Percentiles rank a stretch among this genome's conserved stretches.
Evolutionary conservation across 2,113 vertebrate genomes (phyloP).

Genomic region (Pteruthius melanotis): DNA sequence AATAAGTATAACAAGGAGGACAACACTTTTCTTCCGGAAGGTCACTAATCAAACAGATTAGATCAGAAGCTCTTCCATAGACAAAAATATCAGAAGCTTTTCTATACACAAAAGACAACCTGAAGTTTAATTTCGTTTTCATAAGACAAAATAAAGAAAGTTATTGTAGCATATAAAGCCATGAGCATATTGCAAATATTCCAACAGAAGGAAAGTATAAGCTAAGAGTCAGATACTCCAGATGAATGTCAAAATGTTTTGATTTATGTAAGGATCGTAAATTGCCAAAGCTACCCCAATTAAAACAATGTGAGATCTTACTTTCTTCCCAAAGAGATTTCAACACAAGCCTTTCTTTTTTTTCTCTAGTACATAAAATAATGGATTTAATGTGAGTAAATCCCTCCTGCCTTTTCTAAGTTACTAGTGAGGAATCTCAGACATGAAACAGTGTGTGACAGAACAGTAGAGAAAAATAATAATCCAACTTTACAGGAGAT

Average conservation of each 20-base stretch:
- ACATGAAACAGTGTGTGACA: neutral
- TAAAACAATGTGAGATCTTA: neutral
- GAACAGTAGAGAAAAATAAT: neutral
- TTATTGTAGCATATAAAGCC: neutral
- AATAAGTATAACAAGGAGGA: neutral
- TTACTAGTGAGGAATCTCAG: neutral
- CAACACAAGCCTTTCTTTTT: neutral
- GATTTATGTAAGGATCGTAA: rapidly evolving
- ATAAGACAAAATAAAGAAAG: neutral
- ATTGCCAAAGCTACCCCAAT: neutral
- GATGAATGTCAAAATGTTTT: neutral
- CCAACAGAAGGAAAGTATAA: neutral
- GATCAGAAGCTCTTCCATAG: neutral
- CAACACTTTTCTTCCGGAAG: neutral
- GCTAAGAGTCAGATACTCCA: neutral
- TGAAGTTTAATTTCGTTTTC: constrained; percentile 3
- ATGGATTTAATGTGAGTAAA: neutral
- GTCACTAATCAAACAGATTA: neutral
- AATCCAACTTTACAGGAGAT: neutral
- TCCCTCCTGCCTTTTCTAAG: neutral
- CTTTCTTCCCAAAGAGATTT: neutral
- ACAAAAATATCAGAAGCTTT: no score
- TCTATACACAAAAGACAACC: neutral
- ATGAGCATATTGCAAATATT: neutral
- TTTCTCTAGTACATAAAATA: neutral